phyloP scores from a whole-genome alignment of 2,797 vertebrate species.

The Carcharodon carcharias region DNA sequence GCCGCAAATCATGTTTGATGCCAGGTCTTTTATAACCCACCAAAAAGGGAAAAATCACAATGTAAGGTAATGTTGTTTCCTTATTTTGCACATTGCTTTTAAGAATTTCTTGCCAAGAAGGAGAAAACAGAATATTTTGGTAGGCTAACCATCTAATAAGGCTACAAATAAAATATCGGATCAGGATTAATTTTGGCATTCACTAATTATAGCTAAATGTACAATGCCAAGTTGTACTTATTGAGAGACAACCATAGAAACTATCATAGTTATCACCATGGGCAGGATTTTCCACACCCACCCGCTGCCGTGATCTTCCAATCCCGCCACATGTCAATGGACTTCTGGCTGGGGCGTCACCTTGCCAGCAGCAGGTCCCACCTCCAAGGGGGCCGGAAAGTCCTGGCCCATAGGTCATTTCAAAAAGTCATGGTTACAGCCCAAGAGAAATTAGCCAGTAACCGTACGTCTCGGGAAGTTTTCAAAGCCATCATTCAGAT shows the following conservation, averaged over 20 bases:
- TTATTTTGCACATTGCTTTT: slow-evolving; percentile 14
- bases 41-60: slow-evolving; percentile 45
- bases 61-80: slow-evolving; percentile 45
- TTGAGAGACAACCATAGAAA: slow-evolving; percentile 54
- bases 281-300: no score
- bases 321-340: no score
- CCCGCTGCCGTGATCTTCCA: no score
- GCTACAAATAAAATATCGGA: slow-evolving; percentile 53
- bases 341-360: no score
- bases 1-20: slow-evolving; percentile 41
- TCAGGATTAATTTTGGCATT: slow-evolving; percentile 56
- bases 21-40: not conserved
- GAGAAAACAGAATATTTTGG: slow-evolving; percentile 48
- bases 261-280: slow-evolving; percentile 56
- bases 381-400: no score
- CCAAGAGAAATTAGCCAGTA: slow-evolving; percentile 41
- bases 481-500: not conserved
- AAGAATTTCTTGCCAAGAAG: not conserved
- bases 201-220: slow-evolving; percentile 49
- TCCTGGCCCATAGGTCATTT: slow-evolving; percentile 51
- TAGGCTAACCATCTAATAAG: slow-evolving; percentile 48
- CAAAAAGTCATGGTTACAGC: slow-evolving; percentile 46
- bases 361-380: no score
- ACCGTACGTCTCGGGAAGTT: slow-evolving; percentile 41
- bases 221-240: slow-evolving; percentile 50